Conservation (phyloP, 2,888 invertebrate genomes). For the Drosophila prostipennis region DNA sequence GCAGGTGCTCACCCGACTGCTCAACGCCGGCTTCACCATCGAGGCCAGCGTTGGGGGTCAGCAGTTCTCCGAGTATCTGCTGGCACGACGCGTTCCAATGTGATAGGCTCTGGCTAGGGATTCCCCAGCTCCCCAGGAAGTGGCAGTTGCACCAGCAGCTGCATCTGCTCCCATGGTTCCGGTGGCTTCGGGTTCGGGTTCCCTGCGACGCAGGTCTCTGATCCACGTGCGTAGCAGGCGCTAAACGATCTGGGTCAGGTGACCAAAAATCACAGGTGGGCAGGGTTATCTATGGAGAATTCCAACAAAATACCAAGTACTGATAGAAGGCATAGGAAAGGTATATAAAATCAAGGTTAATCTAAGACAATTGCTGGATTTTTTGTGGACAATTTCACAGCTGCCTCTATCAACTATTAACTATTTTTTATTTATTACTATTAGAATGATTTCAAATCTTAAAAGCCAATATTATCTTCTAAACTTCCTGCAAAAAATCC, state of each 20-base stretch:
- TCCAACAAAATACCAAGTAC: background rate
- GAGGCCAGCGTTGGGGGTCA: conserved; percentile 94
- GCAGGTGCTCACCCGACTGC: conserved; percentile 92
- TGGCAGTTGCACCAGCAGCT: background rate
- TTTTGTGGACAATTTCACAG: too few species aligned
- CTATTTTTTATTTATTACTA: too few species aligned
- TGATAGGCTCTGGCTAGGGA: conserved; percentile 78
- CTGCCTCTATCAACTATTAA: too few species aligned
- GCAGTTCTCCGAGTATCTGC: conserved; percentile 95
- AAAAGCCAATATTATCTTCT: too few species aligned
- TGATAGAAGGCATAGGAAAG: background rate
- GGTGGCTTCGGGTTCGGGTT: conserved; percentile 7
- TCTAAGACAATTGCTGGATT: background rate
- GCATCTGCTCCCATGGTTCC: background rate
- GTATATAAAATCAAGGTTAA: background rate
- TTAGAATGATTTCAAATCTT: too few species aligned
- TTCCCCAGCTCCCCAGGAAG: conserved; percentile 33
- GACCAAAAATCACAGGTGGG: background rate
- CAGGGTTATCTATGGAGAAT: background rate
- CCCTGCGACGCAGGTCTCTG: conserved; percentile 53
- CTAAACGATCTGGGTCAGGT: conserved; percentile 45
- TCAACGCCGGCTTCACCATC: conserved; percentile 91
- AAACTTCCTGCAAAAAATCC: too few species aligned
- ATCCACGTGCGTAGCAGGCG: conserved; percentile 69
- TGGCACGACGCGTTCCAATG: conserved; percentile 87